phyloP scores from a whole-genome alignment of 2,113 vertebrate genomes.

The Clinocottus analis region DNA sequence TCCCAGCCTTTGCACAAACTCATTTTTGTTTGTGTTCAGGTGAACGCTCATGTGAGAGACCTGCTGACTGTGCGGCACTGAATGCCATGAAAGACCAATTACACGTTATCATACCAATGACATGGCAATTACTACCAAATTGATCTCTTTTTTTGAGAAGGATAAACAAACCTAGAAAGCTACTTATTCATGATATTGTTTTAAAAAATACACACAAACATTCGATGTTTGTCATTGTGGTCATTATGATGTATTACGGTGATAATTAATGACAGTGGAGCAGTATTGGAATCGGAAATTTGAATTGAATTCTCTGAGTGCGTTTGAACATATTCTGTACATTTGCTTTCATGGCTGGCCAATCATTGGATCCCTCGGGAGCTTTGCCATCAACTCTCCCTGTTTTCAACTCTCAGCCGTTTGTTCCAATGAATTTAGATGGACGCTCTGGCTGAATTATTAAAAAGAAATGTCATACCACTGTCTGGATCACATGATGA shows the following conservation, averaged over 20 bases:
- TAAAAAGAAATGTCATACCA: not conserved
- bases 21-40: conserved; percentile 67
- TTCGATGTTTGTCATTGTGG: not conserved
- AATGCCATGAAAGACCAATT: conserved; percentile 18
- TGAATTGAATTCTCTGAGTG: not conserved
- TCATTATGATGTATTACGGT: not conserved
- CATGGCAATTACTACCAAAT: conserved; percentile 9
- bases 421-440: not conserved
- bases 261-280: not conserved
- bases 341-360: not conserved
- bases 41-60: conserved; percentile 45
- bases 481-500: not conserved
- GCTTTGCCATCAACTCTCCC: not conserved
- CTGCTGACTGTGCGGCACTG: conserved; percentile 7
- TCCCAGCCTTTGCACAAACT: conserved; percentile 41
- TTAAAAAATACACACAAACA: not conserved
- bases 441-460: not conserved
- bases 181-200: not conserved
- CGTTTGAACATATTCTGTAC: not conserved
- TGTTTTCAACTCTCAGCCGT: not conserved
- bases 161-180: not conserved
- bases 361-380: not conserved
- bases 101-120: conserved; percentile 5
- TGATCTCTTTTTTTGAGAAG: not conserved
- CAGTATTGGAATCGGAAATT: not conserved